Base-by-base conservation (phyloP, 2,113 vertebrate genomes). In the Tetrao urogallus region DNA sequence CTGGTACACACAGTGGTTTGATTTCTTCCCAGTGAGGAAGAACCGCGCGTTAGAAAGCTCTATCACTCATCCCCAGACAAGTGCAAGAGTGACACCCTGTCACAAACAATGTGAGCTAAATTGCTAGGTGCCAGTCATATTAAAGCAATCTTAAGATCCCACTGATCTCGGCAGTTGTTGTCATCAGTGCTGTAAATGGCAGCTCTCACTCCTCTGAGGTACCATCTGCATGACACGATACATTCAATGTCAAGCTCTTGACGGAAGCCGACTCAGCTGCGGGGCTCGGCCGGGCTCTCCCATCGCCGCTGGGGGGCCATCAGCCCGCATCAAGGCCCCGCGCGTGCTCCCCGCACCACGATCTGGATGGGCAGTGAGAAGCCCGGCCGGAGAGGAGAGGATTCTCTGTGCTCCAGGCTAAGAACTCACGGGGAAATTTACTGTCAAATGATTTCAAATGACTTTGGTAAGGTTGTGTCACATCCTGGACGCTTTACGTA, bases 161-260 rank as follows among this genome's bases (percentile, higher is more conserved):
- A 96, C 96, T 96, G 96, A 97, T 96, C 95, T 86, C 76, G 82
- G 94, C 97, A 96, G 96, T 84, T 89, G 54, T 91, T 97, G 97
- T 98, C 98, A 98, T 97, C 96, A 96, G 96, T 96, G 97, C 98
- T 98, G 98, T 97, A 98, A 98, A 98, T 98, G 98, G 98, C 98
- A 98, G 98, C 97, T 98, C 97, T 98, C 97, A 98, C 97, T 98
- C 97, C 80, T 93, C 90, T 75, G 94, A 97, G 96, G 96, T 89
- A 93, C 97, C 97, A 97, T 97, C 97, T 96, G 96, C 96, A 97
- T 98, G 98, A 98, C 98, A 98, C 83, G 89, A 96, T 93, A 97
- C 96, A 98, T 98, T 98, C 97, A 96, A 98, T 95, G 97, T 97
- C 97, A 97, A 97, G 96, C 95, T 96, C 96, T 97, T 98, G 98